These are phyloP conservation scores for Xenopus petersii DNA, from an alignment of 2,797 vertebrate genomes.

Conservation along the genomic window DNA sequence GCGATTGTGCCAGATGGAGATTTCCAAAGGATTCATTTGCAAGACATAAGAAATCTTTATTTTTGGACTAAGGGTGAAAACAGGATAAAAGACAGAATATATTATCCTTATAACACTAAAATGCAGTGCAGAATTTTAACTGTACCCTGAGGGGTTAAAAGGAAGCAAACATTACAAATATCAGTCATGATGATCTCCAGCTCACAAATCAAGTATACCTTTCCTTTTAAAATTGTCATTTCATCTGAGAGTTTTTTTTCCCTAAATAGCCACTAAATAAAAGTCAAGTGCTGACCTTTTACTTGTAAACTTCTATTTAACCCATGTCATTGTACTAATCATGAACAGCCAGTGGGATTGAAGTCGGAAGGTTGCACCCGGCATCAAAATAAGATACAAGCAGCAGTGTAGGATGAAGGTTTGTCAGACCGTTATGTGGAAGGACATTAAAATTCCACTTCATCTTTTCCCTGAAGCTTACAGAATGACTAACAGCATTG, in stretches of 20 bases:
- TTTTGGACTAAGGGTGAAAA: too few relatives aligned
- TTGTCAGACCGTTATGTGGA: background rate
- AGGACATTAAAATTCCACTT: conserved; percentile 15
- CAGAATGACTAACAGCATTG: conserved; percentile 25
- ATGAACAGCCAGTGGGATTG: too few relatives aligned
- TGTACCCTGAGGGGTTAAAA: background rate
- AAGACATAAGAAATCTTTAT: too few relatives aligned
- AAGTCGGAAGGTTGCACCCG: too few relatives aligned
- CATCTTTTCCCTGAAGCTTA: conserved; percentile 32
- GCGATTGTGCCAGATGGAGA: too few relatives aligned
- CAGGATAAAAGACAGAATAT: too few relatives aligned
- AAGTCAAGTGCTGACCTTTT: background rate
- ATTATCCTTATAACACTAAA: too few relatives aligned
- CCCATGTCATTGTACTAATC: too few relatives aligned
- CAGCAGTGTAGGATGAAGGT: background rate
- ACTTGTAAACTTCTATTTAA: too few relatives aligned
- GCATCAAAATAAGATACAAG: background rate
- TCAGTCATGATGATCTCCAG: too few relatives aligned
- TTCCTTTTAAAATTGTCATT: background rate
- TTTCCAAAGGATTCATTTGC: too few relatives aligned
- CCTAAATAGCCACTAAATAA: background rate
- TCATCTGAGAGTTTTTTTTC: background rate
- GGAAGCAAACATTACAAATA: background rate
- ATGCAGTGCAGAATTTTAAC: too few relatives aligned
- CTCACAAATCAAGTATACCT: background rate